A percentile compares a stretch with the other conserved stretches of the same genome.
phyloP scores from a whole-genome alignment of 2,797 vertebrate species.

The Gobionotothen gibberifrons region DNA sequence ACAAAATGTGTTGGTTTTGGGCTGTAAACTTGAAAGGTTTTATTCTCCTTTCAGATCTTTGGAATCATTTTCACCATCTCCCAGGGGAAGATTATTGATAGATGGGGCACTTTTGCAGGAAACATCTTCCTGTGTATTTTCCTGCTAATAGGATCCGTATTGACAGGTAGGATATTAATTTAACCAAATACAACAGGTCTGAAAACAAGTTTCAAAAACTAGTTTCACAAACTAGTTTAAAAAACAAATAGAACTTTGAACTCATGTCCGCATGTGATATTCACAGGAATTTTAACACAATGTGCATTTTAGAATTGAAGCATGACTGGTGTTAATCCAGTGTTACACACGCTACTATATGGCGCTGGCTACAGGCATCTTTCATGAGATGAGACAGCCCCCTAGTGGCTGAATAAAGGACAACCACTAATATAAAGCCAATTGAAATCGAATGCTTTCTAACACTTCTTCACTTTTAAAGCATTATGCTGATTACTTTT shows the following conservation, averaged over 20 bases:
- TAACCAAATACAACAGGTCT: background rate
- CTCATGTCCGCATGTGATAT: background rate
- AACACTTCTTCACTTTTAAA: background rate
- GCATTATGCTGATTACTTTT: background rate
- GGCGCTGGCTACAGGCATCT: no score
- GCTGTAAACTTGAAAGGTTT: background rate
- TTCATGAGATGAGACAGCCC: no score
- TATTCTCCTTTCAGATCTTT: constrained; percentile 87
- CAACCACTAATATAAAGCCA: no score
- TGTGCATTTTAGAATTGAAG: background rate
- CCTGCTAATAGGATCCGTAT: constrained; percentile 86
- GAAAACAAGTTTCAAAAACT: background rate
- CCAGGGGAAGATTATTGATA: constrained; percentile 92
- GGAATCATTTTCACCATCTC: constrained; percentile 95
- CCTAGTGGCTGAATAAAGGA: no score
- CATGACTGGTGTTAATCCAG: no score
- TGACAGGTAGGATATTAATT: constrained; percentile 85
- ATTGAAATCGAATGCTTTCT: background rate
- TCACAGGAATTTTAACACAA: background rate
- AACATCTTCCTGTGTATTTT: constrained; percentile 93
- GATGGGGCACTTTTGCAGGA: constrained; percentile 85
- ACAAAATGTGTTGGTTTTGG: background rate
- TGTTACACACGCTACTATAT: no score
- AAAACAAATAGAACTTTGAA: constrained; percentile 8
- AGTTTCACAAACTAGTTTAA: background rate